Percentiles rank a stretch among this genome's conserved stretches.
phyloP scores from a whole-genome alignment of 2,888 invertebrate genomes.

The Caenorhabditis sp. region DNA sequence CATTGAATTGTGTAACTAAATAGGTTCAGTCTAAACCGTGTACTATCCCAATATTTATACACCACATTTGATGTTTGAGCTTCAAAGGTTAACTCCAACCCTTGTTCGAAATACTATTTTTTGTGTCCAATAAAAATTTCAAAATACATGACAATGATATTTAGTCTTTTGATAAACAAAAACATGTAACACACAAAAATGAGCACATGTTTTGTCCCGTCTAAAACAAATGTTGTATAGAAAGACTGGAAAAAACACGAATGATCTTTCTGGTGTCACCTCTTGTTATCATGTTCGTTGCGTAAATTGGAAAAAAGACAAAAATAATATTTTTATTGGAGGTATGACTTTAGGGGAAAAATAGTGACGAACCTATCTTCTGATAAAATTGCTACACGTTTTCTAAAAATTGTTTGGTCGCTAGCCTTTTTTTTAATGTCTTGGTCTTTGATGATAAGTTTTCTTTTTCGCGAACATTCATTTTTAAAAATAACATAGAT shows the following conservation, averaged over 20 bases:
- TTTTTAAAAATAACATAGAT: too few relatives aligned
- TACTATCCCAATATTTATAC: background rate
- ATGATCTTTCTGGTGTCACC: background rate
- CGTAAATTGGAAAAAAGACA: background rate
- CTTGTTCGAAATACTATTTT: background rate
- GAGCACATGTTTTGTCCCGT: conserved; percentile 20
- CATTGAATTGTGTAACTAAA: background rate
- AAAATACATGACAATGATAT: background rate
- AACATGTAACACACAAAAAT: conserved; percentile 16
- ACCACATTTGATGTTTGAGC: too few relatives aligned
- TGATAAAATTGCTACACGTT: background rate
- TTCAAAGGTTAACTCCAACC: too few relatives aligned
- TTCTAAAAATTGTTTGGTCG: background rate
- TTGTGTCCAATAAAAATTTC: background rate
- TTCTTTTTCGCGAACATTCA: background rate
- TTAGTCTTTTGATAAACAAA: background rate
- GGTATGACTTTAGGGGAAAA: background rate
- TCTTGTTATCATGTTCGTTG: conserved; percentile 1
- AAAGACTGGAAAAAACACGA: conserved; percentile 12
- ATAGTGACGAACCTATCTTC: too few relatives aligned
- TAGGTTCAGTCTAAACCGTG: background rate
- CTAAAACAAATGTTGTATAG: conserved; percentile 15
- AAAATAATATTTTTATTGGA: background rate
- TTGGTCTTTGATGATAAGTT: background rate
- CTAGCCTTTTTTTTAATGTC: background rate